Conservation (phyloP, 1,140 invertebrate species). For the Ceratina australensis region DNA sequence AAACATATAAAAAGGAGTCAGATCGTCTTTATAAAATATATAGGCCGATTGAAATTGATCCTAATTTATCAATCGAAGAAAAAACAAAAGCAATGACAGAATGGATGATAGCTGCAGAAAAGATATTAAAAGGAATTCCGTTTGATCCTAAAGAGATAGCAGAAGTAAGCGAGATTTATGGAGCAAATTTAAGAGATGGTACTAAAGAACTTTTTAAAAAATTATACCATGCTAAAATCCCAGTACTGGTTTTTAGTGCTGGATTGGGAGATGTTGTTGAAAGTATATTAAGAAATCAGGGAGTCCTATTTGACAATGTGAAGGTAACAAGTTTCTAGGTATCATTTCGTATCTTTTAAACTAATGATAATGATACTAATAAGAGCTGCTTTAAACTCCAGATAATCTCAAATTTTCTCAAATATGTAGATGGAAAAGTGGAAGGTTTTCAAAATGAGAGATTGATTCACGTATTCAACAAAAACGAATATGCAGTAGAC, state of each 20-base stretch:
- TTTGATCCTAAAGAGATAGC: constrained; percentile 69
- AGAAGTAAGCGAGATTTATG: constrained; percentile 68
- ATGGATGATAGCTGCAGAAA: constrained; percentile 89
- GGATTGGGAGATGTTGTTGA: constrained; percentile 93
- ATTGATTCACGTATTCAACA: constrained; percentile 93
- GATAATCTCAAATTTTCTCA: constrained; percentile 94
- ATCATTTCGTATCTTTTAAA: not conserved
- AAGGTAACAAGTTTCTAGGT: constrained; percentile 7
- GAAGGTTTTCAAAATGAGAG: constrained; percentile 87
- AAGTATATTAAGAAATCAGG: constrained; percentile 85
- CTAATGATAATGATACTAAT: not conserved
- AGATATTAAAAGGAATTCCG: constrained; percentile 77
- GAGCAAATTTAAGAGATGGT: constrained; percentile 83
- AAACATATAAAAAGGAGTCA: constrained; percentile 82
- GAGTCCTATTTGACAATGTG: constrained; percentile 29
- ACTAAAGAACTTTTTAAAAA: constrained; percentile 86
- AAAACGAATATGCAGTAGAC: constrained; percentile 91
- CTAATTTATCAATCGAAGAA: constrained; percentile 85
- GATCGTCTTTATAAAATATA: constrained; percentile 84
- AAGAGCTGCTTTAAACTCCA: constrained; percentile 87
- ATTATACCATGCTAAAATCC: constrained; percentile 85
- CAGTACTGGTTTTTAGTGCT: constrained; percentile 95
- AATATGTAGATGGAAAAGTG: constrained; percentile 85
- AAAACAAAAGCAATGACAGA: constrained; percentile 92
- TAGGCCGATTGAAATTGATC: constrained; percentile 92